Base-by-base conservation (phyloP, 2,888 invertebrate genomes). In the Drosophila acutilabella region DNA sequence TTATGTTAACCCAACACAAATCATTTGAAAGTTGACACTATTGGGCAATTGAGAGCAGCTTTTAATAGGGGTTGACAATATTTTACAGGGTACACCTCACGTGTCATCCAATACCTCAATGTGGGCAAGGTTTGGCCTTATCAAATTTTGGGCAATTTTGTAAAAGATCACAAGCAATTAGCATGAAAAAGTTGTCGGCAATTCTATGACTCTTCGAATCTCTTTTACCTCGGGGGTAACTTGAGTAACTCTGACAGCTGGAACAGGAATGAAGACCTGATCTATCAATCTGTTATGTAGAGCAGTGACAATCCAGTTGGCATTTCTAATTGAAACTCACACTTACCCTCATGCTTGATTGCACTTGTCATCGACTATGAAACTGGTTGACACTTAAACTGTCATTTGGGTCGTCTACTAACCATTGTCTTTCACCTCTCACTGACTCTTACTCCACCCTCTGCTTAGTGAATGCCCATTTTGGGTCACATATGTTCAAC, bases 11-110 rank as follows among this genome's bases (percentile, higher is more conserved):
- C 68, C 64, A 77, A 51, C 64, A 72, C 81, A 82, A 82, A 79
- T 76, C 71, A 81, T 82, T 79, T 88, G 88, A 80, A 86, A 88
- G 83, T 82, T 86, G 86, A 88, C 81, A 85, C 88, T 81, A 71
- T 72, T 64, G 73, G 64, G 67, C 78, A 83, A 86, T 81, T 74
- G 56, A 50, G 8, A 33, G 33, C 13, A 36, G 18, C 18, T 18
- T 47, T 38, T 16, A 7, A 30, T 36, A 36, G 36, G 44, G 69
- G 72, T 60, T 72, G 65, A 62, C 56, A 64, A 2, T 26, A 6
- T 51, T 64, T 67, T 51, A 58, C n/a, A 36, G 18, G 26, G 48
- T 13, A 60, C 78, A 77, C 65, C 57, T 59, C 51, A 23, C 41
- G 56, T 53, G 81, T 80, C 75, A 83, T 67, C 69, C 48, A 76